Percentiles rank a stretch among this genome's conserved stretches.
Evolutionary conservation across 2,113 vertebrate genomes (phyloP).

Genomic region (Caloenas nicobarica): DNA sequence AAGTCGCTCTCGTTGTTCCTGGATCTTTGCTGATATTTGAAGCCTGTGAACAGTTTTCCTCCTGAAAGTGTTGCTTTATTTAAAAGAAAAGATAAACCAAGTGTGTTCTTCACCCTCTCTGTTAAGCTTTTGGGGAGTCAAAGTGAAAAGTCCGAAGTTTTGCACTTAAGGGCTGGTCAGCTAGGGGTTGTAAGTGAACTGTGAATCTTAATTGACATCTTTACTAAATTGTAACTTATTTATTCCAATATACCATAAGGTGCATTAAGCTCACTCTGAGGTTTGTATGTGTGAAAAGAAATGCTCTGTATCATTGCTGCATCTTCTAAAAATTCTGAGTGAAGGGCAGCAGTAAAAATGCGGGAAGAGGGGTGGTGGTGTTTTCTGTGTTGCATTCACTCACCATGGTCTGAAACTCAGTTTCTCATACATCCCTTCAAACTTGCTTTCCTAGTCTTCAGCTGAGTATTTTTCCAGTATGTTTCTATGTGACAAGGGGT

Average conservation of each 20-base stretch:
- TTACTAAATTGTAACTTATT: neutral
- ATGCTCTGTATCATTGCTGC: neutral
- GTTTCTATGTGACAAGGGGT: neutral
- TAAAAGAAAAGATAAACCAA: neutral
- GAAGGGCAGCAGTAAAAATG: neutral
- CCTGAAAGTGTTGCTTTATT: neutral
- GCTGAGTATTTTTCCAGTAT: neutral
- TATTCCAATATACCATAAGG: neutral
- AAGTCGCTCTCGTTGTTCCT: constrained; percentile 3
- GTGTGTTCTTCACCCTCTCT: neutral
- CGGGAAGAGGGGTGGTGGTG: neutral
- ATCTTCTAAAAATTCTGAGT: neutral
- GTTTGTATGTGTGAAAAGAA: neutral
- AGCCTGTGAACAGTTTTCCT: neutral
- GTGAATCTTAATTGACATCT: neutral
- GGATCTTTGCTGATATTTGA: constrained; percentile 19
- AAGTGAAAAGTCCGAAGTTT: neutral
- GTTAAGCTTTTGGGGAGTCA: neutral
- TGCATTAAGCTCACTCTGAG: neutral
- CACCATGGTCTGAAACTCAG: neutral
- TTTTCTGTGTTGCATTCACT: neutral
- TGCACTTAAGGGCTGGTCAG: neutral
- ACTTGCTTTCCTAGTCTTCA: neutral
- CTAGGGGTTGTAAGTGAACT: neutral
- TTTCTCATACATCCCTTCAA: neutral